These are phyloP conservation scores for Muntiacus reevesi DNA, from an alignment of 2,113 vertebrate species.

Conservation along the genomic window DNA sequence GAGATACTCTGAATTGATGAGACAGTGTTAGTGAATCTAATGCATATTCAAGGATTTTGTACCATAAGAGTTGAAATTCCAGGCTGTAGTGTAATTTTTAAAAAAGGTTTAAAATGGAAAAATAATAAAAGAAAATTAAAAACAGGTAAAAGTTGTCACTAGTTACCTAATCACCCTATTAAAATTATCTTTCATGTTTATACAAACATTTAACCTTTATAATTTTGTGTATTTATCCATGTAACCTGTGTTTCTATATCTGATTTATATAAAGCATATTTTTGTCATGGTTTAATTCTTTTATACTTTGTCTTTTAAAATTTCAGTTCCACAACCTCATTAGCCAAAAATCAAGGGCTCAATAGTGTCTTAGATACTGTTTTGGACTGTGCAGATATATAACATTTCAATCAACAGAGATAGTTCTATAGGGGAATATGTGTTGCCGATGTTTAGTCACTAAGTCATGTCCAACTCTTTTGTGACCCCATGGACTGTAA, in stretches of 20 bases:
- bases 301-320: background rate
- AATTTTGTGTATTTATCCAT: background rate
- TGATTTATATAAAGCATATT: background rate
- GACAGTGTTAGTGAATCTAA: background rate
- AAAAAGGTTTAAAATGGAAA: background rate
- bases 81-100: background rate
- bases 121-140: background rate
- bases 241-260: background rate
- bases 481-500: background rate
- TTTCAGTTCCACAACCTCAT: background rate
- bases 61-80: background rate
- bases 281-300: background rate
- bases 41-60: background rate
- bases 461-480: background rate
- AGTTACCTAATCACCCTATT: background rate
- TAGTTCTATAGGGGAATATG: background rate
- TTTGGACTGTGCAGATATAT: background rate
- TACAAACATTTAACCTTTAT: background rate
- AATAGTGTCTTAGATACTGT: background rate
- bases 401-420: background rate
- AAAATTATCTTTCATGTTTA: background rate
- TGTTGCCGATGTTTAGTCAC: background rate
- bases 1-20: background rate
- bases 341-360: background rate
- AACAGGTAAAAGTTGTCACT: background rate